These are phyloP conservation scores for Metallyticus violacea DNA, from an alignment of 2,888 invertebrate genomes.

Conservation along the genomic window DNA sequence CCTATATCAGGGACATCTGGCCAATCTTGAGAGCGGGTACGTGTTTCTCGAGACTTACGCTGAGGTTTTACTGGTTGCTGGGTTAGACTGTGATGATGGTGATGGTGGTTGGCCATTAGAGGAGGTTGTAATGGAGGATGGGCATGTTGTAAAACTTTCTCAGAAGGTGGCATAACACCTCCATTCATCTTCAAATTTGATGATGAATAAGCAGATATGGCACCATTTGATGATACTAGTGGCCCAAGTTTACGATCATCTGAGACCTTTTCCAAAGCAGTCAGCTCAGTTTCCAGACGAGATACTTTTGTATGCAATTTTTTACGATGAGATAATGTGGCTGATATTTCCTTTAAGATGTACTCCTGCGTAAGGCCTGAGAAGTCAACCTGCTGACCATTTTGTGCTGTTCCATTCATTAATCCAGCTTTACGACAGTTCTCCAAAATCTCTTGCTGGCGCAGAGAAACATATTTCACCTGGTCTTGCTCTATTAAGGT, in stretches of 20 bases:
- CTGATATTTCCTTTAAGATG: conserved; percentile 81
- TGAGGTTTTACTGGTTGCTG: conserved; percentile 38
- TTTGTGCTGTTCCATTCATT: conserved; percentile 34
- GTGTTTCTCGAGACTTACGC: conserved; percentile 66
- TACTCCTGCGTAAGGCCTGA: conserved; percentile 71
- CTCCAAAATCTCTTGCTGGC: conserved; percentile 73
- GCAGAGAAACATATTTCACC: conserved; percentile 64
- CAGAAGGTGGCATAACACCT: background rate
- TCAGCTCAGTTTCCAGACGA: conserved; percentile 75
- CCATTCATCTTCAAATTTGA: background rate
- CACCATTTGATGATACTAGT: background rate
- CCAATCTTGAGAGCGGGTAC: conserved; percentile 86
- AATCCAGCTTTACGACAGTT: conserved; percentile 55
- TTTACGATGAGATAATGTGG: conserved; percentile 79
- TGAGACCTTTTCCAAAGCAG: conserved; percentile 67
- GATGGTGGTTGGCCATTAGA: background rate
- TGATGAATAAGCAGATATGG: background rate
- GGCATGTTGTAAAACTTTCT: conserved; percentile 24
- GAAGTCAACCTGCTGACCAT: conserved; percentile 50
- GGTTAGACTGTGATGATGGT: conserved; percentile 6
- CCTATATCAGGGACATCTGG: conserved; percentile 86
- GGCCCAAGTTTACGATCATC: conserved; percentile 59
- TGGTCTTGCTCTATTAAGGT: conserved; percentile 73
- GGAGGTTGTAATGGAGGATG: conserved; percentile 24
- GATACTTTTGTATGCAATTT: conserved; percentile 76